Evolutionary conservation across 1,140 invertebrate genomes (phyloP), one percentile per base, ranked within the genome.

Genomic region (Heliconius himera): DNA sequence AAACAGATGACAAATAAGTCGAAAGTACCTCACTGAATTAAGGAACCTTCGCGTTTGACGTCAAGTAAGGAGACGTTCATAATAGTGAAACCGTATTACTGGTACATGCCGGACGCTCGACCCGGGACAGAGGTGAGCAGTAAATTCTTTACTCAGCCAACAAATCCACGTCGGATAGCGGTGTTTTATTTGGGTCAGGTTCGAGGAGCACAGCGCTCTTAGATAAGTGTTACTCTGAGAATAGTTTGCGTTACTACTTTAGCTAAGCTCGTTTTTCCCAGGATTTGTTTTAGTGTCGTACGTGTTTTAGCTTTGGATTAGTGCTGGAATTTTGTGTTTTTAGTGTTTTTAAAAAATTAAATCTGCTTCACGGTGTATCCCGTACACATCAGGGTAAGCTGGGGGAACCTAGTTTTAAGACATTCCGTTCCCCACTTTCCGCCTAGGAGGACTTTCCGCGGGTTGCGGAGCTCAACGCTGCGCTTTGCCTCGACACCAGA

Each of bases 101-200:
- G 72, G 71, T 79, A 82, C 80, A 83, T 79, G 83, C 73, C 75
- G 78, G 74, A 81, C 77, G 83, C 81, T 82, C 78, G 81, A 66
- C 74, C 73, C 66, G 83, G 46, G 81, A 88, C 87, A 89, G 82
- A 75, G 84, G 84, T 82, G 82, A 83, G 80, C 85, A 87, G 83
- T 90, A 89, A 91, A 90, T 90, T 90, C 88, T 88, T 90, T 86
- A 88, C 87, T 89, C 76, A 73, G 87, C 86, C 85, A 90, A 89
- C 86, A 90, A 90, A 91, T 91, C 88, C 82, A 78, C 78, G 85
- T 81, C 80, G 70, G 89, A 90, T 89, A 90, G 84, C 83, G 79
- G 73, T 87, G 83, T 85, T 91, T 90, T 91, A 92, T 91, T 87
- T 88, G 87, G 89, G 90, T 92, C 90, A 89, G 85, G 84, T 87